A percentile compares a stretch with the other conserved stretches of the same genome.
Conservation (phyloP, 1,140 invertebrate species). For the Notospermus geniculatus region DNA sequence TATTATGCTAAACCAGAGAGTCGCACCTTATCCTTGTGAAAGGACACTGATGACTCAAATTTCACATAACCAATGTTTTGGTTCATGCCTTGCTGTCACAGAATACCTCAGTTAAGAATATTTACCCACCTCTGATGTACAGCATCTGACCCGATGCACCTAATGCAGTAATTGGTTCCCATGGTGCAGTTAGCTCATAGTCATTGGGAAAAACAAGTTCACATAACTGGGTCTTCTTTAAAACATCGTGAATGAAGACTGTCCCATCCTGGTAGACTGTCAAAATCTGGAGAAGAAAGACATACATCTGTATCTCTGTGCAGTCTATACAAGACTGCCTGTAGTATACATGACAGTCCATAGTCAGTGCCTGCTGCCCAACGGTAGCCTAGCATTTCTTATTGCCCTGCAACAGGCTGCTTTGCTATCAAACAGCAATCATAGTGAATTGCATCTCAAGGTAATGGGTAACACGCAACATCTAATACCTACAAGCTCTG, state of each 20-base stretch:
- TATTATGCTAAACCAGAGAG: too few species aligned
- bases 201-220: constrained; percentile 36
- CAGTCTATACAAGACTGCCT: neutral
- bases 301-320: neutral
- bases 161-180: constrained; percentile 43
- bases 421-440: neutral
- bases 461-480: neutral
- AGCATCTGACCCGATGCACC: constrained; percentile 39
- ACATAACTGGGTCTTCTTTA: constrained; percentile 35
- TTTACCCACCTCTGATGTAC: constrained; percentile 51
- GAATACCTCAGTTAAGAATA: too few species aligned
- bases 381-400: neutral
- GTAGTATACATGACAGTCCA: neutral
- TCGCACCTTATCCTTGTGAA: too few species aligned
- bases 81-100: too few species aligned
- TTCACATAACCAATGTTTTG: too few species aligned
- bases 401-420: neutral
- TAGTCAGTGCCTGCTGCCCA: neutral
- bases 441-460: too few species aligned
- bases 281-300: constrained; percentile 31
- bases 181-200: constrained; percentile 37
- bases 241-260: constrained; percentile 39
- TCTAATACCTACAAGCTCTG: constrained; percentile 35
- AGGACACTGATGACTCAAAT: too few species aligned
- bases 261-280: constrained; percentile 34